Base-by-base conservation (phyloP, 2,113 vertebrate species). In the Notothenia rossii region DNA sequence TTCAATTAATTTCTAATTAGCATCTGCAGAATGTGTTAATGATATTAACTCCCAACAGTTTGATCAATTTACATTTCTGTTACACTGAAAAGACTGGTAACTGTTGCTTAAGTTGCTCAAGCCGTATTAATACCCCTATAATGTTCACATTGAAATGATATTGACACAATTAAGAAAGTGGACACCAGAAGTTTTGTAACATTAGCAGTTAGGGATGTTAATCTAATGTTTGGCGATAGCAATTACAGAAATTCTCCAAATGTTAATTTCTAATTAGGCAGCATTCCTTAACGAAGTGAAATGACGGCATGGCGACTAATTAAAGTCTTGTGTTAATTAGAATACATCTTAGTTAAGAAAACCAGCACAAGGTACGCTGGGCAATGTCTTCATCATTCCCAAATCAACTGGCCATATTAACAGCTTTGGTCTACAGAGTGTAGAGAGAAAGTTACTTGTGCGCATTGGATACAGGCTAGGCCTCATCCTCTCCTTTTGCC, bases 261-360 rank as follows among this genome's bases (percentile, higher is more conserved):
- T 85, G 77, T 61, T 88, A 45, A 87, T 88, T 88, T 89, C 79
- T 91, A 91, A 92, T 92, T 92, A 91, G 90, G 71, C 63, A 64
- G 36, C 72, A 63, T 87, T 84, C 80, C 60, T 89, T 82, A 88
- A 73, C 55, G 75, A 86, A 87, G 72, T 74, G 62, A 90, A 91
- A 91, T 84, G 74, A 79, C 51, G 74, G 82, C 45, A 78, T 33
- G 63, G 81, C 29, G 62, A 88, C 89, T 91, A 94, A 94, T 94
- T 89, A 94, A 90, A 91, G 79, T 84, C 72, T 73, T 81, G 79
- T 61, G 81, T 92, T 94, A 94, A 94, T 94, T 94, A 92, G 72
- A 81, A 85, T 86, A 77, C 25, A 73, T 81, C 82, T 91, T 90
- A 85, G 82, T 90, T 88, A 91, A 88, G 58, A 92, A 92, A 89